Evolutionary conservation across 2,797 vertebrate genomes (phyloP).

Genomic region (Coregonus ussuriensis): DNA sequence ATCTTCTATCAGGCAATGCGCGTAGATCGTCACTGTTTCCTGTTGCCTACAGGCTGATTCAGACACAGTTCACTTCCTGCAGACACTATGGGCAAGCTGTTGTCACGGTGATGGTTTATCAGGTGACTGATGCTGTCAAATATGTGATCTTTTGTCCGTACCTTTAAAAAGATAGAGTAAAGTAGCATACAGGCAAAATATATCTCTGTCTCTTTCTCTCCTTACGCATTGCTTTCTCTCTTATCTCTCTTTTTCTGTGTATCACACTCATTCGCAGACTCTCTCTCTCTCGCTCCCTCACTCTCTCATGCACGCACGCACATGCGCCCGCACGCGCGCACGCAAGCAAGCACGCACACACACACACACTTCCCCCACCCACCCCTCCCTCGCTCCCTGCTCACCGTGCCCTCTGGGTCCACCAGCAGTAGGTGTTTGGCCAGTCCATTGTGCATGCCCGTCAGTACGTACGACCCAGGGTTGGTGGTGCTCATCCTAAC

Average conservation of each 20-base stretch:
- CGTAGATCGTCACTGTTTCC: constrained; percentile 79
- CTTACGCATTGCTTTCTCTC: no score
- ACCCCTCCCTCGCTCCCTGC: constrained; percentile 40
- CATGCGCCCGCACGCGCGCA: no score
- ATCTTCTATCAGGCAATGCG: constrained; percentile 51
- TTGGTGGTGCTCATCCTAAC: constrained; percentile 95
- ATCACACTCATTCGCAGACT: no score
- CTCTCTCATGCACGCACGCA: not conserved
- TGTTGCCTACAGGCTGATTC: constrained; percentile 86
- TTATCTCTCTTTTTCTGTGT: no score
- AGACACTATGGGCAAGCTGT: constrained; percentile 94
- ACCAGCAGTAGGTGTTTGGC: constrained; percentile 94
- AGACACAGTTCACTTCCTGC: constrained; percentile 96
- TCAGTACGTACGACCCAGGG: constrained; percentile 92
- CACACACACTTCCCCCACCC: not conserved
- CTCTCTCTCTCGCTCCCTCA: no score
- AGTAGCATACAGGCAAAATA: no score
- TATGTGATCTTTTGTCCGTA: constrained; percentile 95
- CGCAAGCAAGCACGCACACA: not conserved
- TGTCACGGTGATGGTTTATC: constrained; percentile 94
- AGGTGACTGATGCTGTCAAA: constrained; percentile 98
- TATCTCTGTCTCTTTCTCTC: no score
- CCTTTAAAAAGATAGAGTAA: constrained; percentile 70
- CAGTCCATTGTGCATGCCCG: constrained; percentile 92
- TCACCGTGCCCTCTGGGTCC: constrained; percentile 96